A percentile compares a stretch with the other conserved stretches of the same genome.
These are phyloP conservation scores for Toxotes lorentzi DNA, from an alignment of 2,797 vertebrate genomes.

Conservation along the genomic window DNA sequence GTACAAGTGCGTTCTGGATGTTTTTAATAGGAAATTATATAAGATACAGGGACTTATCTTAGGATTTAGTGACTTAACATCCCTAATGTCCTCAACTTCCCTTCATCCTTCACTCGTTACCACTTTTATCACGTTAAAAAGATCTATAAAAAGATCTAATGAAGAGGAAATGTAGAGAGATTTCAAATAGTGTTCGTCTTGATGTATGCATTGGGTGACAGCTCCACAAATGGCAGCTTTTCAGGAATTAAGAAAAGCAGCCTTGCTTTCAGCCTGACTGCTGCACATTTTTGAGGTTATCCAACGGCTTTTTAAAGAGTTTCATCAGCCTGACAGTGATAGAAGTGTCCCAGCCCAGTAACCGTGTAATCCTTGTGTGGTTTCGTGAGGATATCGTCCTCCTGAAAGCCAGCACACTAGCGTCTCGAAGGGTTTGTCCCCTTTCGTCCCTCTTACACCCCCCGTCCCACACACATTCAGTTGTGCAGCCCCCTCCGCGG, in stretches of 20 bases:
- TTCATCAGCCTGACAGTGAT: conserved; percentile 19
- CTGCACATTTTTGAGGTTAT: conserved; percentile 18
- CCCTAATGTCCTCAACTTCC: neutral
- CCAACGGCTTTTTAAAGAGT: neutral
- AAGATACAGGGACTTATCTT: neutral
- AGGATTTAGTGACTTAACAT: conserved; percentile 6
- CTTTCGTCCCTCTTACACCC: neutral
- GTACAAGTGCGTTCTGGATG: neutral
- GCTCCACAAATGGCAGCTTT: conserved; percentile 33
- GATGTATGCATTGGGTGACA: neutral
- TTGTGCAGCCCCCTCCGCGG: neutral
- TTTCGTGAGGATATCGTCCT: neutral
- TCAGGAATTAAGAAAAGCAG: conserved; percentile 26
- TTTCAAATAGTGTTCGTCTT: neutral
- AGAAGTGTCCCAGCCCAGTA: neutral
- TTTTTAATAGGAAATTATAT: conserved; percentile 8
- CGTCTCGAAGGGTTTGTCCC: neutral
- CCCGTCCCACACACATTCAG: neutral
- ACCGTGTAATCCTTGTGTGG: neutral
- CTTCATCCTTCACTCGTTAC: neutral
- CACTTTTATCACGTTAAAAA: neutral
- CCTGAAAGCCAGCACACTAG: neutral
- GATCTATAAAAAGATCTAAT: neutral
- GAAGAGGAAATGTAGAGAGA: neutral
- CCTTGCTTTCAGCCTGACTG: neutral